A percentile compares a stretch with the other conserved stretches of the same genome.
These are phyloP conservation scores for Aurelia coerulea DNA, from an alignment of 30 jellyfish, hydroid and myxozoan species.

Conservation along the genomic window DNA sequence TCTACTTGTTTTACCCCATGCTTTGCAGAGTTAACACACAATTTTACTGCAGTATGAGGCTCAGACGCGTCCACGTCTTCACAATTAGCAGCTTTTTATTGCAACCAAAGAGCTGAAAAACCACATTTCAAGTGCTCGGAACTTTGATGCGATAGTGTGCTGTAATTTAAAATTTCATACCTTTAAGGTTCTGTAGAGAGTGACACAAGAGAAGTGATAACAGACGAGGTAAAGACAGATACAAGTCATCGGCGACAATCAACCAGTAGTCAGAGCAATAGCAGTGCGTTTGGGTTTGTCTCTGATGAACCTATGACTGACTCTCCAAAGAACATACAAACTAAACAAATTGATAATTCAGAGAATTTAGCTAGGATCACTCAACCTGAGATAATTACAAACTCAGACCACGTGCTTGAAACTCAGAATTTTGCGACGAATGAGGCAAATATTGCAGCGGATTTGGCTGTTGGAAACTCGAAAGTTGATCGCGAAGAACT, in stretches of 20 bases:
- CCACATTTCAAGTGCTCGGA: not conserved
- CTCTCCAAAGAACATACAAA: not conserved
- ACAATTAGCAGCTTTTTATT: no score
- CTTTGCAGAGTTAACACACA: no score
- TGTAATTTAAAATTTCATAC: not conserved
- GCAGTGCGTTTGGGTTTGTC: not conserved
- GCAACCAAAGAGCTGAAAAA: no score
- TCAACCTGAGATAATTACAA: not conserved
- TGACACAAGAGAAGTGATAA: not conserved
- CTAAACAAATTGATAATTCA: not conserved
- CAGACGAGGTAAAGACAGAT: not conserved
- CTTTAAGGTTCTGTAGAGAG: constrained; percentile 10
- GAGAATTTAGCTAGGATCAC: not conserved
- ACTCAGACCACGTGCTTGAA: no score
- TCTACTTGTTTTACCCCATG: no score
- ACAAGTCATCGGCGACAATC: not conserved
- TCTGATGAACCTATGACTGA: not conserved
- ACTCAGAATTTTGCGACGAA: no score
- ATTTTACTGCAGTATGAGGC: no score
- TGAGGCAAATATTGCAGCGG: not conserved
- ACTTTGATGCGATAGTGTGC: not conserved
- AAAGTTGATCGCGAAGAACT: not conserved
- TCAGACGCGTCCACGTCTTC: no score
- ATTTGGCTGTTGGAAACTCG: not conserved
- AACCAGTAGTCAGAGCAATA: not conserved